Percentiles rank a stretch among this genome's conserved stretches.
These are phyloP conservation scores for Strigamia crassipes DNA, from an alignment of 2,888 invertebrate genomes.

Conservation along the genomic window DNA sequence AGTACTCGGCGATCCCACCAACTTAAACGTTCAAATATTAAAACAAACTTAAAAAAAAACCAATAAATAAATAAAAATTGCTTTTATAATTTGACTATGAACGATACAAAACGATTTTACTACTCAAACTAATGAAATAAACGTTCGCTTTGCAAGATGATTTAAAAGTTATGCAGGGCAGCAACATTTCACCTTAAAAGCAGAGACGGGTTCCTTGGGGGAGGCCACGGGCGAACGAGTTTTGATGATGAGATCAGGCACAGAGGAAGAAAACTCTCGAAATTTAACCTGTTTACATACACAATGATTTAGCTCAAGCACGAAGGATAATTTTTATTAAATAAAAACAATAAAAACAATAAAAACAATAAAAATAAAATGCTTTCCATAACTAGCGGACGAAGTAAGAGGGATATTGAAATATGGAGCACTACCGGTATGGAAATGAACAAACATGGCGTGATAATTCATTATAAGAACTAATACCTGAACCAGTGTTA, in stretches of 20 bases:
- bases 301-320: background rate
- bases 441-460: no score
- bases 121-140: no score
- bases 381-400: no score
- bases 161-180: background rate
- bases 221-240: conserved; percentile 50
- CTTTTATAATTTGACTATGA: background rate
- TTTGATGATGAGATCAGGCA: conserved; percentile 52
- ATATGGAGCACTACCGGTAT: no score
- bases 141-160: background rate
- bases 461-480: background rate
- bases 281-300: conserved; percentile 32
- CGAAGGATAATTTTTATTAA: background rate
- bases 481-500: background rate
- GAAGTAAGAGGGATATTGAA: no score
- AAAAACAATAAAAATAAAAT: no score
- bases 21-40: background rate
- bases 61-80: background rate
- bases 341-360: no score
- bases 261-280: conserved; percentile 52
- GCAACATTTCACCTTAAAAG: conserved; percentile 43
- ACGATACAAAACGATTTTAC: background rate
- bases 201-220: conserved; percentile 47
- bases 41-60: background rate
- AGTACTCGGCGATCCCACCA: background rate